Base-by-base conservation (phyloP, 2,888 invertebrate genomes). In the Stenodema calcarata region DNA sequence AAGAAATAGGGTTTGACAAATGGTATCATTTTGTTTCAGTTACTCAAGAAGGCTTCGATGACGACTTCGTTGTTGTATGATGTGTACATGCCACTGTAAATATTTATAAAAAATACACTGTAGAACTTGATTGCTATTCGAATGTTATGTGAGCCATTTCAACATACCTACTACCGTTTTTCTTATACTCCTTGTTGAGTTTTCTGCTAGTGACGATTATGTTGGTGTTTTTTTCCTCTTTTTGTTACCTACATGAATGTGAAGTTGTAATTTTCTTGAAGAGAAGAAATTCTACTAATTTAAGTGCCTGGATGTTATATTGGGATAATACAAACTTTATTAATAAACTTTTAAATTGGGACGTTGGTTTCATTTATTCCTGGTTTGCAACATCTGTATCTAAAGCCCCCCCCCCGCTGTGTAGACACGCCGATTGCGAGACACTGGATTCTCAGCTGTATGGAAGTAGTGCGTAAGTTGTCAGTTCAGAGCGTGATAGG, bases 231-330 rank as follows among this genome's bases (percentile, higher is more conserved):
- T 44, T 75, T 1, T 35, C 44, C 12, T 70, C 27, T 9, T 16
- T 84, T 70, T 73, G 27, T 47, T 70, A 23, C 7, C 14, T 54
- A 28, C 14, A 79, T 30, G 14, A 27, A 28, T 54, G 9, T 35
- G 73, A 44, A 73, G 18, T 14, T 82, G 75, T 44, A 41, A 73
- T 70, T 47, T 84, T 84, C 73, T 44, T 16, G n/a, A 54, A 73
- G 44, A 18, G 69, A 82, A 84, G 35, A 41, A 84, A 70, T 84
- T 82, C 62, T 80, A 82, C 82, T 82, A 69, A 69, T 84, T 84
- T 84, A 84, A 84, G 84, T 84, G 84, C 84, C 84, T 84, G 84
- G 84, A 84, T 84, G 82, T 82, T 82, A 69, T 35, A 69, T 35
- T 82, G 82, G 82, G 82, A 82, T 82, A 82, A 82, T 41, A 16